Conservation (phyloP, 2,888 invertebrate species). For the Ceramica pisi region DNA sequence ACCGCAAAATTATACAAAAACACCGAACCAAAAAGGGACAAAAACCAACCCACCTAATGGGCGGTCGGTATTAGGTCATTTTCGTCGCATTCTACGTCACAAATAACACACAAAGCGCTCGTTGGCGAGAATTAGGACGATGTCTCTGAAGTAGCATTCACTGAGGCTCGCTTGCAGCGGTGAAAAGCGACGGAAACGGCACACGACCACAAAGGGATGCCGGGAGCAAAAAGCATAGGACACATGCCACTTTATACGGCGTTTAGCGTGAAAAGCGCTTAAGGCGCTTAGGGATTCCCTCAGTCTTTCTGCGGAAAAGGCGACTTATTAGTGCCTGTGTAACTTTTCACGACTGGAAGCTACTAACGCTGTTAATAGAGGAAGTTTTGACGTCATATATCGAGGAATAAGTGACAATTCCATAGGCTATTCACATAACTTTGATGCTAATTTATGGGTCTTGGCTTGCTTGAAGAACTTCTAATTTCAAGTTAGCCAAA, state of each 20-base stretch:
- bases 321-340: conserved; percentile 44
- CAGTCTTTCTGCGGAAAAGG: conserved; percentile 26
- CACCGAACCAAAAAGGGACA: not conserved
- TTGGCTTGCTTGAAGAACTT: too few species aligned
- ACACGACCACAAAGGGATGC: conserved; percentile 72
- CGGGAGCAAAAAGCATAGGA: conserved; percentile 71
- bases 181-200: conserved; percentile 76
- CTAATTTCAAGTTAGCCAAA: too few species aligned
- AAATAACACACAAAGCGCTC: conserved; percentile 66
- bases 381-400: not conserved
- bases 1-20: conserved; percentile 4
- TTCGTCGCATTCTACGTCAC: conserved; percentile 49
- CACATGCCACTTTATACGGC: conserved; percentile 73
- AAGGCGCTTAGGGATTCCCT: conserved; percentile 60
- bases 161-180: conserved; percentile 56
- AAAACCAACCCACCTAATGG: conserved; percentile 20
- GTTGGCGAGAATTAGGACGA: conserved; percentile 68
- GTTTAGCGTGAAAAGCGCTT: conserved; percentile 68
- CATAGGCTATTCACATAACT: not conserved
- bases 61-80: conserved; percentile 57
- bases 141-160: conserved; percentile 58
- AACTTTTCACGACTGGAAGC: conserved; percentile 17
- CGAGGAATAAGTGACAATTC: not conserved
- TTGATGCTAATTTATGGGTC: too few species aligned
- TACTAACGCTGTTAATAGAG: conserved; percentile 5